These are phyloP conservation scores for Sebastes vulpes DNA, from an alignment of 2,797 vertebrate species.

Conservation along the genomic window DNA sequence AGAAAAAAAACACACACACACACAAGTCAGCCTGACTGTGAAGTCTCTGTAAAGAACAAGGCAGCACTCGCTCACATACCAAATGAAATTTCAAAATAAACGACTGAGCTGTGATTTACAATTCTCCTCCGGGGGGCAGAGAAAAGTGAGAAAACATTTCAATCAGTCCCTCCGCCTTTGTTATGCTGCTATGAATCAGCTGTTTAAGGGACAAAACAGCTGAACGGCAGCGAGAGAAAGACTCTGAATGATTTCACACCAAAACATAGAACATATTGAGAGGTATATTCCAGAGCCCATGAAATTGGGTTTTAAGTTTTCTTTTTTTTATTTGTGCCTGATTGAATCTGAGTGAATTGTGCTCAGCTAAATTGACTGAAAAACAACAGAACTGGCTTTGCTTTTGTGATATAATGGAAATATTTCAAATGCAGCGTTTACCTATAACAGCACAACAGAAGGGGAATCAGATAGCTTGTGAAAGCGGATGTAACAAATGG, in stretches of 20 bases:
- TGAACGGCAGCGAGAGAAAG: constrained; percentile 51
- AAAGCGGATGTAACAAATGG: constrained; percentile 6
- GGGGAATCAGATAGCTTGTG: constrained; percentile 12
- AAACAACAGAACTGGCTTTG: constrained; percentile 54
- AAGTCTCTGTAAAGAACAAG: constrained; percentile 75
- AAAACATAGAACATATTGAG: constrained; percentile 62
- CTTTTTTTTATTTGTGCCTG: constrained; percentile 60
- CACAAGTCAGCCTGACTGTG: constrained; percentile 57
- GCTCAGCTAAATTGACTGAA: constrained; percentile 50
- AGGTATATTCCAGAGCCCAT: constrained; percentile 65
- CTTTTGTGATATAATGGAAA: constrained; percentile 52
- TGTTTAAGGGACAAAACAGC: constrained; percentile 81
- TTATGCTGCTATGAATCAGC: constrained; percentile 81
- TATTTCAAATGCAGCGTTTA: constrained; percentile 54
- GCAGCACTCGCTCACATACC: constrained; percentile 74
- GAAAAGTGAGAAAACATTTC: constrained; percentile 84
- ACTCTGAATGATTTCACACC: constrained; percentile 57
- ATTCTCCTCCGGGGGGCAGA: constrained; percentile 77
- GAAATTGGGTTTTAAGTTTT: constrained; percentile 69
- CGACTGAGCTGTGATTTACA: constrained; percentile 83
- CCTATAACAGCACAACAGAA: constrained; percentile 20
- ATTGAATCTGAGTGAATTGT: constrained; percentile 70
- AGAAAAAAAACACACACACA: constrained; percentile 40
- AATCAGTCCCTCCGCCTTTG: constrained; percentile 77
- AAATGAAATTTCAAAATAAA: constrained; percentile 84